Evolutionary conservation across 2,113 vertebrate genomes (phyloP).

Genomic region (Sebastes schlegelii): DNA sequence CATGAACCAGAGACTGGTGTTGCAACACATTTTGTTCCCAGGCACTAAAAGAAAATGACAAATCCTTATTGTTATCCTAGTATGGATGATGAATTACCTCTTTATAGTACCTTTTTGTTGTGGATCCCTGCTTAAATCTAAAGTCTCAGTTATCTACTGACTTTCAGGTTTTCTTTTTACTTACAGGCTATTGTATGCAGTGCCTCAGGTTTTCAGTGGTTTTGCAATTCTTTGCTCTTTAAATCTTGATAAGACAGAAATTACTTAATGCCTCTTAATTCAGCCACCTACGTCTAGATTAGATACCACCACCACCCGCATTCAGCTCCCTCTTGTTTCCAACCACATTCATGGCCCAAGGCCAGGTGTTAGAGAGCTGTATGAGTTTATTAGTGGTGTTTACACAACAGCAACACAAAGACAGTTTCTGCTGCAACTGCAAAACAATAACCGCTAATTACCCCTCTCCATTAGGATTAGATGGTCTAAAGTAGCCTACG

Average conservation of each 20-base stretch:
- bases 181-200: background rate
- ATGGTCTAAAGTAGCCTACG: background rate
- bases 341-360: slow-evolving; percentile 15
- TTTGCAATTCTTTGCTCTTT: background rate
- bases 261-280: slow-evolving; percentile 23
- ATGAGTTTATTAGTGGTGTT: slow-evolving; percentile 56
- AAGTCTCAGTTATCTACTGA: background rate
- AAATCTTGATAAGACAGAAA: slow-evolving; percentile 23
- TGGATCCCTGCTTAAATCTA: background rate
- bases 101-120: background rate
- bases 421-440: slow-evolving; percentile 46
- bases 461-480: background rate
- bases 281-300: background rate
- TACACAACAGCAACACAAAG: slow-evolving; percentile 76
- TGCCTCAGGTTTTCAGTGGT: background rate
- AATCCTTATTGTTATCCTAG: background rate
- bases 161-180: background rate
- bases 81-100: background rate
- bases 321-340: background rate
- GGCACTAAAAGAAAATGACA: too few species aligned
- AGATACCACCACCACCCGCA: slow-evolving; percentile 15
- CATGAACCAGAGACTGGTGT: background rate
- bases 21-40: background rate
- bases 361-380: slow-evolving; percentile 19
- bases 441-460: slow-evolving; percentile 48